A percentile compares a stretch with the other conserved stretches of the same genome.
Evolutionary conservation across 2,113 vertebrate species (phyloP).

Genomic region (Sphyrna mokarran): DNA sequence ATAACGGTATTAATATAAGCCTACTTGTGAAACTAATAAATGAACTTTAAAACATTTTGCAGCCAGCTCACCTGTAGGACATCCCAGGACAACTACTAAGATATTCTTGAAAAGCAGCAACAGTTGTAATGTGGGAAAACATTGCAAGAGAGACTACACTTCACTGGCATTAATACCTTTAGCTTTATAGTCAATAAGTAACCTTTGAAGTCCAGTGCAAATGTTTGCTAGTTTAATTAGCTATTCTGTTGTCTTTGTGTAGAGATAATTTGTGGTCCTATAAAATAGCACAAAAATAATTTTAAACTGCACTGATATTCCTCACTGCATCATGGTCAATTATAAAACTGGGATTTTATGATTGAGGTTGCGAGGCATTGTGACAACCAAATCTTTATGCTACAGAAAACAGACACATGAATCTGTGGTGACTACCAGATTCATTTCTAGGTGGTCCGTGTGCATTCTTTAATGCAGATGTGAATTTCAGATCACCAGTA

Average conservation of each 20-base stretch:
- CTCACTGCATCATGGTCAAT: background rate
- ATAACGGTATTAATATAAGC: too few relatives aligned
- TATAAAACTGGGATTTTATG: background rate
- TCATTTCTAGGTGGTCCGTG: background rate
- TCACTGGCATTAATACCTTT: background rate
- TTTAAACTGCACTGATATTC: background rate
- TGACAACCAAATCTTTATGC: background rate
- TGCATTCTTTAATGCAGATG: background rate
- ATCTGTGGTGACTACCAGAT: background rate
- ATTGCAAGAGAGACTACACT: background rate
- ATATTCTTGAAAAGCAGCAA: background rate
- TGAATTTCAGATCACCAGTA: background rate
- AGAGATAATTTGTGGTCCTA: background rate
- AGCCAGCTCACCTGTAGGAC: too few relatives aligned
- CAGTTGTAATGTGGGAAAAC: background rate
- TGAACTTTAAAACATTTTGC: too few relatives aligned
- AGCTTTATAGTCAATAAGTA: background rate
- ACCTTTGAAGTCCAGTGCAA: background rate
- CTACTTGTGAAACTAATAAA: too few relatives aligned
- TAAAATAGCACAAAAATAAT: background rate
- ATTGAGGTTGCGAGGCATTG: background rate
- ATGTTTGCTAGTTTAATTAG: background rate
- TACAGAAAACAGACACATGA: background rate
- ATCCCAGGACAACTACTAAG: background rate
- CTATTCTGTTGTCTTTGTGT: background rate